Evolutionary conservation across 2,113 vertebrate genomes (phyloP), one percentile per base, ranked within the genome.

Genomic region (Telmatochromis sp.): DNA sequence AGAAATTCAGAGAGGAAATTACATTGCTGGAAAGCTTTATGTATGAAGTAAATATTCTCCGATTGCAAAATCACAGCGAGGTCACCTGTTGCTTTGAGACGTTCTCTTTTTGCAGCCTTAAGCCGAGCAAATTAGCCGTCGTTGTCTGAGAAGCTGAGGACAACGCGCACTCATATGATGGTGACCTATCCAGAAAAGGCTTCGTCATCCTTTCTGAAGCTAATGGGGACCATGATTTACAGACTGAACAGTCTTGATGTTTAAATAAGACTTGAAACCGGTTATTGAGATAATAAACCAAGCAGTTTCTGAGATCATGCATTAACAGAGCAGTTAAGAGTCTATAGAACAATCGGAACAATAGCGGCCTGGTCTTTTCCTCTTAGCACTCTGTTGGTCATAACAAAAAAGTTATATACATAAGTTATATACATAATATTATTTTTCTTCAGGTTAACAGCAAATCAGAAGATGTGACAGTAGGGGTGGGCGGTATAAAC

Each of bases 301-400:
- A 70, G 65, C 37, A 2, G n/a, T 15, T 42, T 26, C 14, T 73
- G 68, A 73, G 13, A 26, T 17, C n/a, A 26, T 2, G n/a, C 11
- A 4, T 26, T 42, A 70, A 15, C 13, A 23, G n/a, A 68, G 63
- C 35, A 42, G 65, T 4, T 26, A 26, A 26, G 37, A 7, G 12
- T 40, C 2, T 15, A 9, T 6, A 15, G 65, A 23, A 65, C 60
- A 7, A 40, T 23, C 35, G 2, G 63, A 68, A 9, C 63, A 4
- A 40, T 9, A 45, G 40, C 0, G 5, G 0, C 5, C 37, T 42
- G n/a, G 0, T 10, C 65, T 15, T 73, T 73, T 45, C 40, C n/a
- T 23, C 37, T 6, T 70, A 40, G 35, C 35, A 23, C n/a, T 9
- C 21, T 73, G 65, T 1, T 45, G 65, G 21, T 23, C 37, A 73